Evolutionary conservation across 92 coral and sea anemone species (phyloP), one percentile per base, ranked within the genome.

Genomic region (Palythoa heliodiscus): DNA sequence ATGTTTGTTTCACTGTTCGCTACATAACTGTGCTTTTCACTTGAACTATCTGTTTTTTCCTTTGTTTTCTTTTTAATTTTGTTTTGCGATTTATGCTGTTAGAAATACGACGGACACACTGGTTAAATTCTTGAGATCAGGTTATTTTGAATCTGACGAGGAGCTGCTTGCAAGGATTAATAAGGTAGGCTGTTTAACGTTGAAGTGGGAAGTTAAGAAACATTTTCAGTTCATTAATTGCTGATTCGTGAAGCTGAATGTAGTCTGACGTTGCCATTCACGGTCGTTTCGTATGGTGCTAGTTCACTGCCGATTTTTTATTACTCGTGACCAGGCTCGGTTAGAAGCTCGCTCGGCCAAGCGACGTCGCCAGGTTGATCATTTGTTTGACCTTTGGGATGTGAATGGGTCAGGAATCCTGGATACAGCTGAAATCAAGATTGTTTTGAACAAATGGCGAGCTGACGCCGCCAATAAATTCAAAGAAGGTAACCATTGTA

Each of bases 361-460:
- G 71, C 82, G 97, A 76, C 97, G 95, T 64, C 92, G 90, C 7
- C 92, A 90, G 88, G 84, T 94, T 11, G 98, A 95, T 35, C 93
- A 90, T 73, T 87, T 95, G 55, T 95, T 93, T 71, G 98, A 95
- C n/a, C 73, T 94, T 83, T 95, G 98, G 98, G 98, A 95, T 68
- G 93, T 95, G 74, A 93, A 95, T 63, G 88, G 89, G 23, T 93
- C 98, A 0, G 98, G 98, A 3, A 58, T 87, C 63, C 84, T 95
- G 53, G 95, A 94, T 66, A 35, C 92, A 58, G 87, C 91, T 10
- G 97, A 95, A 70, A 94, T 95, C 43, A 91, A 87, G 76, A 91
- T 94, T 61, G 98, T 95, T 73, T 86, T 95, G 58, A 78, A 84
- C 81, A 94, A 93, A 83, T 95, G 98, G 98, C 88, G 92, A 61